phyloP scores from a whole-genome alignment of 2,113 vertebrate genomes.

The Ammospiza caudacuta region DNA sequence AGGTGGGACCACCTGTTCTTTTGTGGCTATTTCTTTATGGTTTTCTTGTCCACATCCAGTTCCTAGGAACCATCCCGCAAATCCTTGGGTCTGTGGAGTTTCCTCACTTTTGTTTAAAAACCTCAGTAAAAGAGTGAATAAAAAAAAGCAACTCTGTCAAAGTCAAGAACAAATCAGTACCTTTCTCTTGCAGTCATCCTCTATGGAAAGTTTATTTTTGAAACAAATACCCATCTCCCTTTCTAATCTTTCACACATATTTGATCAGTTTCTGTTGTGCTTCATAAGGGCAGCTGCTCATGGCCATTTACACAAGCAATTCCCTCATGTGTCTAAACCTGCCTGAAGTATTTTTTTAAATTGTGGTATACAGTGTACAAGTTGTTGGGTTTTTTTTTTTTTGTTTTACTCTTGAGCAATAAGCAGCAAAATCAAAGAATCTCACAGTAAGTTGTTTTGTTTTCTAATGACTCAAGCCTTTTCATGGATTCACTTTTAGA shows the following conservation, averaged over 20 bases:
- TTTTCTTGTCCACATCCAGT: neutral
- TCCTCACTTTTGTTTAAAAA: neutral
- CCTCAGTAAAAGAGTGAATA: neutral
- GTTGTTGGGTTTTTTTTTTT: neutral
- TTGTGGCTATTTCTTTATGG: neutral
- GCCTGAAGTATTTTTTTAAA: conserved; percentile 32
- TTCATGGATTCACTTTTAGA: conserved; percentile 37
- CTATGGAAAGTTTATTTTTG: neutral
- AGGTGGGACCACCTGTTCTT: neutral
- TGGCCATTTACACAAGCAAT: conserved; percentile 3
- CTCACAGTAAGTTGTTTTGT: conserved; percentile 22
- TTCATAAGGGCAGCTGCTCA: conserved; percentile 13
- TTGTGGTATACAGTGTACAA: neutral
- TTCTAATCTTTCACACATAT: neutral
- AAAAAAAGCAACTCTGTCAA: neutral
- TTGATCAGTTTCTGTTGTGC: neutral
- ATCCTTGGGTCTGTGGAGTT: neutral
- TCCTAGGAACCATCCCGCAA: neutral
- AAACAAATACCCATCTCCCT: neutral
- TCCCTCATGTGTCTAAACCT: conserved; percentile 35
- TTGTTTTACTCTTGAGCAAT: conserved; percentile 51
- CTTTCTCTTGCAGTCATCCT: neutral
- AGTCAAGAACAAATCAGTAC: neutral
- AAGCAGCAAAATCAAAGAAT: conserved; percentile 62
- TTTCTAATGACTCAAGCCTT: conserved; percentile 63